Conservation (phyloP, 2,888 invertebrate genomes). For the Stegana nigrithorax region DNA sequence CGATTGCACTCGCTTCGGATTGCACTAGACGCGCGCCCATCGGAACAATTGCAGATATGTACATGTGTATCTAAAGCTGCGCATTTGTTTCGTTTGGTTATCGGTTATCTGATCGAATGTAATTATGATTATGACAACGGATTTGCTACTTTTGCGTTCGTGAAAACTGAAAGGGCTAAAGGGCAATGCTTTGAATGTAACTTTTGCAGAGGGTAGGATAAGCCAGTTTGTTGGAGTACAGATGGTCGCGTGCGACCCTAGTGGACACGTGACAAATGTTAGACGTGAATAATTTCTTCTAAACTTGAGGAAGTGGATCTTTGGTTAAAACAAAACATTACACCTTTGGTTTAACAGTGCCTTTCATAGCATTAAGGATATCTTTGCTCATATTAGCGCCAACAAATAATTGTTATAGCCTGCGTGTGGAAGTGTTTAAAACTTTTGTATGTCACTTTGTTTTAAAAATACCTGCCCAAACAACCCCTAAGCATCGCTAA, state of each 20-base stretch:
- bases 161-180: constrained; percentile 21
- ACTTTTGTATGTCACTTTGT: too few relatives aligned
- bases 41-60: constrained; percentile 18
- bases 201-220: constrained; percentile 9
- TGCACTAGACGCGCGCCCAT: constrained; percentile 39
- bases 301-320: too few relatives aligned
- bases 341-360: too few relatives aligned
- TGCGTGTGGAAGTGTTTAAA: too few relatives aligned
- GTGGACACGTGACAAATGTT: constrained; percentile 45
- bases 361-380: too few relatives aligned
- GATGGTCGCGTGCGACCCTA: not conserved
- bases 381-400: too few relatives aligned
- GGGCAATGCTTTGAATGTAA: not conserved
- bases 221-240: not conserved
- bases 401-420: too few relatives aligned
- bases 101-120: constrained; percentile 57
- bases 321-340: too few relatives aligned
- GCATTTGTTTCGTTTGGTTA: not conserved
- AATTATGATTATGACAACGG: constrained; percentile 60
- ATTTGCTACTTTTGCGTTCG: constrained; percentile 51
- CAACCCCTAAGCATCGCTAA: constrained; percentile 13
- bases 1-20: constrained; percentile 46
- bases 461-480: too few relatives aligned
- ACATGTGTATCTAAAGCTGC: constrained; percentile 25
- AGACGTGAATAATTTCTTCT: too few relatives aligned